Base-by-base conservation (phyloP, 2,113 vertebrate genomes). In the Hippocampus guttulatus region DNA sequence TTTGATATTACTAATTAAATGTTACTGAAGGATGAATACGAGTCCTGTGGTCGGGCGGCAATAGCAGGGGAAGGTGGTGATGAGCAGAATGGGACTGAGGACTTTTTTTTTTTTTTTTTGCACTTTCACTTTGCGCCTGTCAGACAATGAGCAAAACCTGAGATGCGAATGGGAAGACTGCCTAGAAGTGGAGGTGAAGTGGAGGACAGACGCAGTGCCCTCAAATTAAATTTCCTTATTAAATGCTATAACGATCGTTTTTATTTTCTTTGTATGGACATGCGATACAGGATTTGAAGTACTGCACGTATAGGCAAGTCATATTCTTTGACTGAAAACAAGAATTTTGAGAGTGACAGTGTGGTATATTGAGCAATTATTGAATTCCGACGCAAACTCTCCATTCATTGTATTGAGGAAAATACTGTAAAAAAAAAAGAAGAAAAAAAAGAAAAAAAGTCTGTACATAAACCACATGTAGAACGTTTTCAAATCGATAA, bases 1-100 rank as follows among this genome's bases (percentile, higher is more conserved):
- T 93, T 94, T 94, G 94, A 94, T 95, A 96, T 96, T 94, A 94
- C 94, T 95, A 96, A 98, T 97, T 95, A 98, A 96, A 94, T 91
- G 93, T 94, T 91, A 94, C 94, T 92, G 93, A 93, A 92, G 94
- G 93, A 94, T 95, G 95, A 96, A 95, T 95, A 95, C 95, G 96
- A 96, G 95, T 95, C 92, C 93, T 91, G 92, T 89, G 89, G 87
- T 90, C 89, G 92, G 92, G 33, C 89, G 92, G 67, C 73, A 77
- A 77, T 40, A 40, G 81, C 61, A 43, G 72, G 71, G 20, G 72
- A 63, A 65, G 67, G 67, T 49, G 66, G 78, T 45, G 72, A 54
- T 68, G 60, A 73, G 74, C 20, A 78, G 76, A 68, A 79, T 45
- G 64, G 71, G 78, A 83, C 71, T 69, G 79, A 81, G 75, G 83